Conservation (phyloP, 1,140 invertebrate species). For the Harpegnathos saltator region DNA sequence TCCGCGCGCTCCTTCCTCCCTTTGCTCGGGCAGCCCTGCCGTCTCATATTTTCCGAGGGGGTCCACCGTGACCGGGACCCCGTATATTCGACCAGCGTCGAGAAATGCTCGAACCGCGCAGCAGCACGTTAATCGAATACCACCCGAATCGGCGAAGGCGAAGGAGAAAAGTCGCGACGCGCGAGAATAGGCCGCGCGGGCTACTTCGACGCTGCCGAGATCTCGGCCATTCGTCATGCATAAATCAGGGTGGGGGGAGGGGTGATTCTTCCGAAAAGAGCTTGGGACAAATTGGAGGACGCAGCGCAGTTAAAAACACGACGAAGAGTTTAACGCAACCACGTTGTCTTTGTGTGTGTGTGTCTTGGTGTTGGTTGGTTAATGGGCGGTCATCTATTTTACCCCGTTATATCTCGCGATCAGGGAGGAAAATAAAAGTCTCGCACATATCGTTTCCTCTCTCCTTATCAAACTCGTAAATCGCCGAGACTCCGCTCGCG, state of each 20-base stretch:
- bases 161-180: slow-evolving; percentile 26
- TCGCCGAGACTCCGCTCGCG: too few relatives aligned
- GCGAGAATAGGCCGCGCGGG: slow-evolving; percentile 33
- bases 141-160: slow-evolving; percentile 38
- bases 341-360: too few relatives aligned
- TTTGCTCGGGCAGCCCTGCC: slow-evolving; percentile 50
- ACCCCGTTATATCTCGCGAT: too few relatives aligned
- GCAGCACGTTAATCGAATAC: slow-evolving; percentile 40
- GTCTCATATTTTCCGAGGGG: slow-evolving; percentile 73
- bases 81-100: slow-evolving; percentile 59
- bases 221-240: slow-evolving; percentile 40
- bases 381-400: too few relatives aligned
- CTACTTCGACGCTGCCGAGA: slow-evolving; percentile 40
- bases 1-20: slow-evolving; percentile 39
- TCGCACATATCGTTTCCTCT: too few relatives aligned
- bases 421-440: too few relatives aligned
- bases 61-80: slow-evolving; percentile 50
- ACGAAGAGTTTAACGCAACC: too few relatives aligned
- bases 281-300: background rate
- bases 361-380: too few relatives aligned
- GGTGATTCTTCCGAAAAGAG: background rate
- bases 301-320: too few relatives aligned
- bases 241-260: too few relatives aligned
- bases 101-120: slow-evolving; percentile 30
- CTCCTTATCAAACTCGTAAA: too few relatives aligned